Evolutionary conservation across 2,797 vertebrate genomes (phyloP), one percentile per base, ranked within the genome.

Genomic region (Platyrinchus mystaceus): DNA sequence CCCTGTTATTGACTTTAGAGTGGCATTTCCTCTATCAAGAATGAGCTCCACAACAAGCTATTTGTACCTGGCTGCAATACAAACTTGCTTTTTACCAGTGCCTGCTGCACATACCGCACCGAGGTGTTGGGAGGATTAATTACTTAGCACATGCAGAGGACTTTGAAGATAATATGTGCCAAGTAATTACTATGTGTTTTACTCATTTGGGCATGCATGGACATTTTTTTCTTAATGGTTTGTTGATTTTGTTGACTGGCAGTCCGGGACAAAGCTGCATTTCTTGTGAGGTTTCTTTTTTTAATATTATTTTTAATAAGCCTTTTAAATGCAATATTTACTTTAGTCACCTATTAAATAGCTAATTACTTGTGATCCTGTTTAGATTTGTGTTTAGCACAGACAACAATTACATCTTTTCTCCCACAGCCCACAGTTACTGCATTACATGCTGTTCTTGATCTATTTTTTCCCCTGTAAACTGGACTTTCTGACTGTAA

Each of bases 101-200:
- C 85, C 91, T 84, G 82, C 87, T 67, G 81, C 67, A 59, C 96
- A 94, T 81, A 95, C 89, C 32, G 1, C 91, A 94, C 77, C 14
- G 71, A 95, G 95, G 95, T 96, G 92, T 84, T 76, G 67, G 93
- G 89, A 94, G 91, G 69, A 96, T 96, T 97, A 92, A 96, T 95
- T 95, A 96, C 92, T 95, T 10, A 74, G 74, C 15, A 2, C 44
- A 77, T 1, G 23, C 79, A 84, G 73, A 93, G 84, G 73, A 58
- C 84, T 94, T 92, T 96, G 93, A 96, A 95, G 92, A 94, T 84
- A 87, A 90, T 95, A 81, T 68, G 70, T 95, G 94, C 79, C 89
- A 95, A 94, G 89, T 93, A 94, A 95, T 95, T 95, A 84, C 71
- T 89, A 52, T 37, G 87, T 86, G 85, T 89, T 96, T 95, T 88